Evolutionary conservation across 2,888 invertebrate genomes (phyloP), one percentile per base, ranked within the genome.

Genomic region (Mystacides longicornis): DNA sequence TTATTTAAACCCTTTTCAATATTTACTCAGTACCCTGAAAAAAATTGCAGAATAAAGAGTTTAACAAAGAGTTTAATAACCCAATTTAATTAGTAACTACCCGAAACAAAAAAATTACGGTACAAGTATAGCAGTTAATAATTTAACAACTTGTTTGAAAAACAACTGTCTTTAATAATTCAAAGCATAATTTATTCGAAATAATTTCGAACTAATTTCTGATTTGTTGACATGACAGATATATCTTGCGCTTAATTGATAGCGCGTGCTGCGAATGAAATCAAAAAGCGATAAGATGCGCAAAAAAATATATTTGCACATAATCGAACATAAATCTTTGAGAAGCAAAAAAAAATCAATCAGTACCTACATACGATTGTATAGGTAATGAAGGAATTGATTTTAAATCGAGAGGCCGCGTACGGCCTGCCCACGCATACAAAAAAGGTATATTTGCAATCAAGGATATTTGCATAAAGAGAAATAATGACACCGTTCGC

Each of bases 381-480:
- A n/a, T n/a, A n/a, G n/a, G n/a, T n/a, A n/a, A 37, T 37, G 3
- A 37, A 37, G 14, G 37, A 37, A 37, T 46, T 46, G 52, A 52
- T 52, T 45, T 52, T 52, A 46, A 52, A 52, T 52, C 52, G 45
- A 46, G 33, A 14, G 46, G 20, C 20, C 27, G 46, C 52, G 37
- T 37, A n/a, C 14, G 3, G 14, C 3, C 22, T 20, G 23, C 52
- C 52, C 52, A 52, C 52, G 52, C 52, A 23, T 27, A n/a, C 11
- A 51, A 51, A 14, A 14, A 37, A n/a, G n/a, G n/a, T n/a, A n/a
- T n/a, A n/a, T n/a, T n/a, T n/a, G n/a, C n/a, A 37, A 37, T 37
- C 37, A 20, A 14, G 31, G 20, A 47, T 18, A 53, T 53, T 53
- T 37, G 53, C 53, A 53, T 53, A 53, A 53, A 53, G 48, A 53